phyloP scores from a whole-genome alignment of 2,797 vertebrate genomes.

The Macroramphosus scolopax region DNA sequence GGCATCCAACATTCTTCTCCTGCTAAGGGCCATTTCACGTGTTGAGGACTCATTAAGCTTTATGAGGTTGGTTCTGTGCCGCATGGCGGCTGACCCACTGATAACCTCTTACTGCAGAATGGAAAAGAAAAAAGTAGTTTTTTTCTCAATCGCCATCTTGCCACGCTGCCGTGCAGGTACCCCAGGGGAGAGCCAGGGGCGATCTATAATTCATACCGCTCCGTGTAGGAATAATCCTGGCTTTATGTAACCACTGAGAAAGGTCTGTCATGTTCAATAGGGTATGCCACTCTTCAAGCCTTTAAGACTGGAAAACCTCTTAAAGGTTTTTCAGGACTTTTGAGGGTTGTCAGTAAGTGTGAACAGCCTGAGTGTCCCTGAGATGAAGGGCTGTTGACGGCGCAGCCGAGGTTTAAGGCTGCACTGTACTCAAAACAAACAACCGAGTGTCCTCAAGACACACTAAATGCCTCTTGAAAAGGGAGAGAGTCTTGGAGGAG shows the following conservation, averaged over 20 bases:
- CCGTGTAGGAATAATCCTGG: constrained; percentile 27
- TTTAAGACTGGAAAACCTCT: constrained; percentile 21
- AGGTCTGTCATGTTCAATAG: constrained; percentile 21
- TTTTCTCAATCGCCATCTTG: not conserved
- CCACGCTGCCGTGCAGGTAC: constrained; percentile 4
- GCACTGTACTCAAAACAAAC: constrained; percentile 55
- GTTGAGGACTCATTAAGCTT: constrained; percentile 34
- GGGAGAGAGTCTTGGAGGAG: constrained; percentile 16
- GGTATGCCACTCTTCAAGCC: constrained; percentile 15
- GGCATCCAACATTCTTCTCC: constrained; percentile 14
- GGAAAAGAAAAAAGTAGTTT: not conserved
- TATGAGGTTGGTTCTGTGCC: constrained; percentile 24
- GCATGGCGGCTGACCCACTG: constrained; percentile 24
- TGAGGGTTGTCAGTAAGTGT: constrained; percentile 18
- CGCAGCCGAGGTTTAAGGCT: constrained; percentile 52
- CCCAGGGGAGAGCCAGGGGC: constrained; percentile 12
- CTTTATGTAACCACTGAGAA: constrained; percentile 47
- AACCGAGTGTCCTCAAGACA: constrained; percentile 25
- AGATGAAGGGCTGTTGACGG: constrained; percentile 46
- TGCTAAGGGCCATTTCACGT: constrained; percentile 17
- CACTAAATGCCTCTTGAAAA: constrained; percentile 29
- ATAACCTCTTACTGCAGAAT: too few species aligned
- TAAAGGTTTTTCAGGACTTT: constrained; percentile 29
- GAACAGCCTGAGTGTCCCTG: constrained; percentile 23
- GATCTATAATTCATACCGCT: constrained; percentile 55